A percentile compares a stretch with the other conserved stretches of the same genome.
Conservation (phyloP, 1,140 invertebrate species). For the Drosophila orosa region DNA sequence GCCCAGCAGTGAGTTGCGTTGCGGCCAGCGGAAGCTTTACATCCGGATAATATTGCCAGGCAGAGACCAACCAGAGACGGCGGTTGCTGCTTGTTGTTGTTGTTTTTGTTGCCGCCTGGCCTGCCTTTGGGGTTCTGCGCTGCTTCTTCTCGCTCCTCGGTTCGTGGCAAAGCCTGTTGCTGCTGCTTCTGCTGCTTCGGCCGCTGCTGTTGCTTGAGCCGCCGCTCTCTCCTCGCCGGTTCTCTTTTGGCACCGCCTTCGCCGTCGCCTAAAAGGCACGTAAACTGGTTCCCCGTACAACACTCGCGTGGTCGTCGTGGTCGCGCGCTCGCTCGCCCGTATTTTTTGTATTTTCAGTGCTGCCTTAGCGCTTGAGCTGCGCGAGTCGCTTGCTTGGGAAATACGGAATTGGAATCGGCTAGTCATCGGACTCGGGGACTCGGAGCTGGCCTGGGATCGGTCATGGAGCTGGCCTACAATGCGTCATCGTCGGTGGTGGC, state of each 20-base stretch:
- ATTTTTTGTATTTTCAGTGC: slow-evolving; percentile 59
- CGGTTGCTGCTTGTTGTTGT: slow-evolving; percentile 16
- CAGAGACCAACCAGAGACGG: slow-evolving; percentile 17
- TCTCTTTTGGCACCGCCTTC: slow-evolving; percentile 62
- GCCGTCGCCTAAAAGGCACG: slow-evolving; percentile 71
- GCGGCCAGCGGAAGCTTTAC: slow-evolving; percentile 75
- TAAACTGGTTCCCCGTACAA: slow-evolving; percentile 70
- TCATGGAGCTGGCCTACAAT: slow-evolving; percentile 69
- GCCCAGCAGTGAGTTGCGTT: slow-evolving; percentile 44
- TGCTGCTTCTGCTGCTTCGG: slow-evolving; percentile 11
- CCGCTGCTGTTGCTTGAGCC: slow-evolving; percentile 18
- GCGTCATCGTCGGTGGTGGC: slow-evolving; percentile 69
- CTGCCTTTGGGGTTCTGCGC: slow-evolving; percentile 13
- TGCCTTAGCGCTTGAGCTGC: slow-evolving; percentile 73
- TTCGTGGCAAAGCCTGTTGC: slow-evolving; percentile 61
- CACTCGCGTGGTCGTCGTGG: slow-evolving; percentile 30
- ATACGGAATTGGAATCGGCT: slow-evolving; percentile 18
- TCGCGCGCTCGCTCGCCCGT: slow-evolving; percentile 63
- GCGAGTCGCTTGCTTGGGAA: slow-evolving; percentile 56
- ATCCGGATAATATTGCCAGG: slow-evolving; percentile 71
- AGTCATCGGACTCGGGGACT: slow-evolving; percentile 14
- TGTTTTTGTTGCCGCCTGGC: slow-evolving; percentile 24
- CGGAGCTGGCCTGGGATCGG: slow-evolving; percentile 20
- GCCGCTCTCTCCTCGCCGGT: slow-evolving; percentile 26
- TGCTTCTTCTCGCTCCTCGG: slow-evolving; percentile 27